phyloP scores from a whole-genome alignment of 2,113 vertebrate species.

The Morone chrysops region DNA sequence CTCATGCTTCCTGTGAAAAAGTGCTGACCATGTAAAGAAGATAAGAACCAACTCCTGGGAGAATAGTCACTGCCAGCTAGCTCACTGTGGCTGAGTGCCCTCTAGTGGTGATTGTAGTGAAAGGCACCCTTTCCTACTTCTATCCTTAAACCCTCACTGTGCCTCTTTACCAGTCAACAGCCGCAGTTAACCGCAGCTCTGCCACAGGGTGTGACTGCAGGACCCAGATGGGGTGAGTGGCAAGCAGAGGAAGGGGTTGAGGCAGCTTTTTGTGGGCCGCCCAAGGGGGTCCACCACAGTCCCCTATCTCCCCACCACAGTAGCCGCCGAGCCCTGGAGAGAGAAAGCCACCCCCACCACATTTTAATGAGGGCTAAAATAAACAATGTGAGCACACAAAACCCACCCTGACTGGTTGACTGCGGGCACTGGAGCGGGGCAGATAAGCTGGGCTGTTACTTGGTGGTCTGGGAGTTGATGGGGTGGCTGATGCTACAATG shows the following conservation, averaged over 20 bases:
- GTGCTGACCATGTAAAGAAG: conserved; percentile 70
- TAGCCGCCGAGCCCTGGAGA: conserved; percentile 74
- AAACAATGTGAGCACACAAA: conserved; percentile 79
- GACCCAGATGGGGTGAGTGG: conserved; percentile 70
- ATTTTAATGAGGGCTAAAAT: conserved; percentile 81
- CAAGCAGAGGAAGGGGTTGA: conserved; percentile 50
- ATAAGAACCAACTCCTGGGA: conserved; percentile 49
- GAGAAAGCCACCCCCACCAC: conserved; percentile 76
- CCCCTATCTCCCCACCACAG: conserved; percentile 78
- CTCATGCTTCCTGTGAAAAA: conserved; percentile 64
- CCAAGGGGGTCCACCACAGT: conserved; percentile 77
- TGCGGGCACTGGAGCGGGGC: conserved; percentile 61
- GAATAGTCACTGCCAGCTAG: conserved; percentile 7
- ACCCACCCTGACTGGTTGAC: conserved; percentile 75
- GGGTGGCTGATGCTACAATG: conserved; percentile 53
- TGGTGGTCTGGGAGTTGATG: conserved; percentile 57
- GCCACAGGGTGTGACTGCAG: conserved; percentile 77
- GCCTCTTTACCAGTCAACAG: conserved; percentile 73
- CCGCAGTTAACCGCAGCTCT: conserved; percentile 74
- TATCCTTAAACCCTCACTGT: conserved; percentile 54
- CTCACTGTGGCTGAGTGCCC: conserved; percentile 69
- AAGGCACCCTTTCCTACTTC: conserved; percentile 27
- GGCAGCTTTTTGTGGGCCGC: conserved; percentile 72
- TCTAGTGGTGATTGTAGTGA: conserved; percentile 59
- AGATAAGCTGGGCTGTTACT: conserved; percentile 67